These are phyloP conservation scores for Bathynomus jamesi DNA, from an alignment of 1,140 invertebrate species.

Conservation along the genomic window DNA sequence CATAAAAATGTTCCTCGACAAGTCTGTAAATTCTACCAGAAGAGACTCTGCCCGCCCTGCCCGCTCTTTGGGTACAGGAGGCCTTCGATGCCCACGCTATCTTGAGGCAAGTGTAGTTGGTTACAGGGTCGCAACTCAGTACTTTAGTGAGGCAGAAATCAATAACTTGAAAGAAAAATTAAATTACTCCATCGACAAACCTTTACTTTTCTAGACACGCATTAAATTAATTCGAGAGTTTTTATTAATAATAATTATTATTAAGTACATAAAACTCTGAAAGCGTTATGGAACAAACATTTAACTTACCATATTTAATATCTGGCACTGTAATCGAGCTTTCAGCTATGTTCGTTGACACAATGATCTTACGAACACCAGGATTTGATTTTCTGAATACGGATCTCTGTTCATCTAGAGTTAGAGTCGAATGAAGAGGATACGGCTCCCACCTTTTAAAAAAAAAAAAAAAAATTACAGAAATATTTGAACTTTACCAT, in stretches of 20 bases:
- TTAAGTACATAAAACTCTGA: too few relatives aligned
- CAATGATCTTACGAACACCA: slow-evolving; percentile 70
- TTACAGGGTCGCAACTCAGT: slow-evolving; percentile 59
- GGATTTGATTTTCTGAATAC: slow-evolving; percentile 55
- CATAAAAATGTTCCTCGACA: slow-evolving; percentile 64
- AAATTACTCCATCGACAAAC: slow-evolving; percentile 44
- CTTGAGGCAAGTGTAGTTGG: slow-evolving; percentile 70
- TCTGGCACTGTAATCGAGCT: slow-evolving; percentile 93
- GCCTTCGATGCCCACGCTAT: slow-evolving; percentile 80
- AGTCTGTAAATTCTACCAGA: slow-evolving; percentile 81
- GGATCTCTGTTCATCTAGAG: slow-evolving; percentile 57
- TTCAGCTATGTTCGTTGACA: slow-evolving; percentile 94
- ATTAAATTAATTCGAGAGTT: too few relatives aligned
- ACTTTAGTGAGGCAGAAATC: slow-evolving; percentile 91
- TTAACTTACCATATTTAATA: slow-evolving; percentile 58
- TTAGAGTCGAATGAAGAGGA: slow-evolving; percentile 62
- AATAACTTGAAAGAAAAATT: slow-evolving; percentile 55
- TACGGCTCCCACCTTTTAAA: slow-evolving; percentile 46
- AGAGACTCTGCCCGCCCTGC: slow-evolving; percentile 76
- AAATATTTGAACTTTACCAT: neutral
- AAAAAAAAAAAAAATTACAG: slow-evolving; percentile 4
- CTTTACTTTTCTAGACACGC: neutral
- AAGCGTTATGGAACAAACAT: neutral
- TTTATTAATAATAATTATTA: too few relatives aligned
- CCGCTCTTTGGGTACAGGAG: slow-evolving; percentile 81